These are phyloP conservation scores for Neosalanx taihuensis DNA, from an alignment of 2,797 vertebrate genomes.

Conservation along the genomic window DNA sequence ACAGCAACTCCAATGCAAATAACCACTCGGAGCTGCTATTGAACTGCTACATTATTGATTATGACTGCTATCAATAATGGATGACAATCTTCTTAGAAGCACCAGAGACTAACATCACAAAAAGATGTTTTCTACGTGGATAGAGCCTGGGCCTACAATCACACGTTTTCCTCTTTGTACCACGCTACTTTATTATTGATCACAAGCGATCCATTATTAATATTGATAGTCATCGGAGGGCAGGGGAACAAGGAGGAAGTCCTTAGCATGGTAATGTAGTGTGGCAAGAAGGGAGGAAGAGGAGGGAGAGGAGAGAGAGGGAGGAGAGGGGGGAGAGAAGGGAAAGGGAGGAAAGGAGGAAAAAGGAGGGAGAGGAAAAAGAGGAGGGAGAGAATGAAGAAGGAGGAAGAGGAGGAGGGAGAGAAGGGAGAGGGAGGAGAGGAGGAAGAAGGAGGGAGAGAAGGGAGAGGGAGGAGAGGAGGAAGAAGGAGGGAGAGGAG, in stretches of 20 bases:
- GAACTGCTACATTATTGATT: slow-evolving; percentile 72
- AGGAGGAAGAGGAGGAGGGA: too few relatives aligned
- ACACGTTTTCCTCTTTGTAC: slow-evolving; percentile 45
- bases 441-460: too few relatives aligned
- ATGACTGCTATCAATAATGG: slow-evolving; percentile 61
- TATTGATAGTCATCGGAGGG: slow-evolving; percentile 43
- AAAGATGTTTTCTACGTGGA: slow-evolving; percentile 45
- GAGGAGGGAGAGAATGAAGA: too few relatives aligned
- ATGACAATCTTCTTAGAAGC: slow-evolving; percentile 58
- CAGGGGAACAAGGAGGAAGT: not conserved
- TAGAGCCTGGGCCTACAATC: slow-evolving; percentile 47
- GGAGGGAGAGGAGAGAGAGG: too few relatives aligned
- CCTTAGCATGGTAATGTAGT: too few relatives aligned
- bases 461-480: too few relatives aligned
- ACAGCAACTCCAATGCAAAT: slow-evolving; percentile 58
- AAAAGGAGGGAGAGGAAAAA: too few relatives aligned
- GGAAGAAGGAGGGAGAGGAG: too few relatives aligned
- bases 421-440: not conserved
- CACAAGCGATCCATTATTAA: slow-evolving; percentile 50
- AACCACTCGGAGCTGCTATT: slow-evolving; percentile 66
- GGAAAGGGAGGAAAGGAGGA: too few relatives aligned
- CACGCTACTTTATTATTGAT: slow-evolving; percentile 56
- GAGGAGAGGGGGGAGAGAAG: too few relatives aligned
- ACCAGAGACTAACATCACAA: slow-evolving; percentile 57
- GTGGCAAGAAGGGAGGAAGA: too few relatives aligned